Conservation (phyloP, 1,140 invertebrate genomes). For the Drosophila bipectinata region DNA sequence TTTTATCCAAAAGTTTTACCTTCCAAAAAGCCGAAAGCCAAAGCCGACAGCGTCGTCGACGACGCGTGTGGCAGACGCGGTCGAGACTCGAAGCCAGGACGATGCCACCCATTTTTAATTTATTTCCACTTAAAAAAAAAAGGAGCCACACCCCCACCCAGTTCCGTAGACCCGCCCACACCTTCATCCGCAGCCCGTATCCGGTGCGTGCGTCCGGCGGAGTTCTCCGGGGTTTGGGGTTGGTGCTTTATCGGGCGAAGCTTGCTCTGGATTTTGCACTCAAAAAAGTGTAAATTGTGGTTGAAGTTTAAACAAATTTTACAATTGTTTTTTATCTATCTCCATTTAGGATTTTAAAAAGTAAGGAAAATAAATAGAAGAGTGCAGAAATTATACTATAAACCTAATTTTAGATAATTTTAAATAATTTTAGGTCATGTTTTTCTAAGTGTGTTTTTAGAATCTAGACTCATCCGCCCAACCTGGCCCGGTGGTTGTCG, state of each 20-base stretch:
- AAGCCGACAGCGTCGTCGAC: constrained; percentile 43
- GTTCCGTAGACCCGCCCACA: constrained; percentile 13
- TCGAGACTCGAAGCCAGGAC: constrained; percentile 36
- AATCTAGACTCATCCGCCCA: constrained; percentile 62
- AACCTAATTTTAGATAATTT: too few species aligned
- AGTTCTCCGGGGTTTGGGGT: constrained; percentile 53
- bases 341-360: too few species aligned
- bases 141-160: constrained; percentile 19
- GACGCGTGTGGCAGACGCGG: constrained; percentile 67
- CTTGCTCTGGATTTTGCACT: constrained; percentile 22
- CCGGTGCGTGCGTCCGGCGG: constrained; percentile 78
- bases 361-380: too few species aligned
- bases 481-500: constrained; percentile 26
- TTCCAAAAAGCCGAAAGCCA: constrained; percentile 34
- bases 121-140: constrained; percentile 80
- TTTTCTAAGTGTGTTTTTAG: constrained; percentile 24
- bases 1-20: constrained; percentile 82
- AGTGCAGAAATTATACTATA: background rate
- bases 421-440: too few species aligned
- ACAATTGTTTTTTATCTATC: background rate
- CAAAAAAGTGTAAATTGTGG: background rate
- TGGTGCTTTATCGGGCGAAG: constrained; percentile 52
- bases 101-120: constrained; percentile 81
- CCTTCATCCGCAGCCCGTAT: constrained; percentile 65
- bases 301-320: background rate